These are phyloP conservation scores for Leptocoma aspasia DNA, from an alignment of 2,113 vertebrate genomes.

Conservation along the genomic window DNA sequence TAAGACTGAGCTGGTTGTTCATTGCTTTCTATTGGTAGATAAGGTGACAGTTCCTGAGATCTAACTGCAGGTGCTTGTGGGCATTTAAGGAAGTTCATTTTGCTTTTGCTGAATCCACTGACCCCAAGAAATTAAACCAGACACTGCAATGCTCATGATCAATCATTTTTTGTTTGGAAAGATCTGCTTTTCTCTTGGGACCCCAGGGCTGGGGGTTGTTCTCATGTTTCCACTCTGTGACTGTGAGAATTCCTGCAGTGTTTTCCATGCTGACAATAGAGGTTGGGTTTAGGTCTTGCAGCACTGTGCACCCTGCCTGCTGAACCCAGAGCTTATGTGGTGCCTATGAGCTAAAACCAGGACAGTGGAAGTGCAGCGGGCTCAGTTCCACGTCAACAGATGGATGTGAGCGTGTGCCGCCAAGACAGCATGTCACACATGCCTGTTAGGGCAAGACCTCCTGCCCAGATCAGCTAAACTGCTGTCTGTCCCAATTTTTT, in stretches of 20 bases:
- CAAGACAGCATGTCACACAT: background rate
- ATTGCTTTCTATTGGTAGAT: background rate
- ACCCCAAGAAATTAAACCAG: background rate
- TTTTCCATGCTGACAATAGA: background rate
- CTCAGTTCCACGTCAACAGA: conserved; percentile 12
- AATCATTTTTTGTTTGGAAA: background rate
- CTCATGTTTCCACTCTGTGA: background rate
- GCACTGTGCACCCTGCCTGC: background rate
- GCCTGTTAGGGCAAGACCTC: conserved; percentile 38
- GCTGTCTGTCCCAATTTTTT: background rate
- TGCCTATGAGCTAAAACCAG: background rate
- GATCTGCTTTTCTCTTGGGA: background rate
- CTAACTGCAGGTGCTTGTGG: background rate
- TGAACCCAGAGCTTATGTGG: background rate
- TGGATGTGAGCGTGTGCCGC: background rate
- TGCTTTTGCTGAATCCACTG: background rate
- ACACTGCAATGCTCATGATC: background rate
- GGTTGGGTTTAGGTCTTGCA: background rate
- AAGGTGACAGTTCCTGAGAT: background rate
- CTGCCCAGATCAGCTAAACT: conserved; percentile 20
- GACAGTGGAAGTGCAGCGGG: background rate
- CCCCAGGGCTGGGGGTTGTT: background rate
- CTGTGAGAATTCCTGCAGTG: background rate
- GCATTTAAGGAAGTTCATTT: background rate
- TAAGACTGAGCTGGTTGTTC: background rate